Conservation (phyloP, 2,797 vertebrate species). For the Momotus momota region DNA sequence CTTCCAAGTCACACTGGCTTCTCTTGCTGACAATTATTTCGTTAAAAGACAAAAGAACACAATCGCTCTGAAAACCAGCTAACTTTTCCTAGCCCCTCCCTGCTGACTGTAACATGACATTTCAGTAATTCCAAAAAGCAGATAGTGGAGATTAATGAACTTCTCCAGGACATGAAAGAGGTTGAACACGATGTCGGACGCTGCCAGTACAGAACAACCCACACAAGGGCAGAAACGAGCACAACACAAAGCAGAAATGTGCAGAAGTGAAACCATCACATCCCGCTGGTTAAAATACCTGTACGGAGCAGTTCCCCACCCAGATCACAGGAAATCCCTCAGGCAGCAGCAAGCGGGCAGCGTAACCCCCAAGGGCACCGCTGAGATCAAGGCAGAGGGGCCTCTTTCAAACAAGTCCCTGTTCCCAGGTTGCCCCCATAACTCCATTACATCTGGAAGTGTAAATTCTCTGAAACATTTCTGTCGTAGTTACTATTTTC, state of each 20-base stretch:
- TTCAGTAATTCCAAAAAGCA: neutral
- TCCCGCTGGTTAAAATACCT: neutral
- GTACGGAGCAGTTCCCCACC: neutral
- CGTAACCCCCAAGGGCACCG: neutral
- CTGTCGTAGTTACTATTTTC: neutral
- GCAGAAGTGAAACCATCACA: neutral
- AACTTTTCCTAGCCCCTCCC: neutral
- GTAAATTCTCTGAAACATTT: neutral
- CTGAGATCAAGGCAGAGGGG: neutral
- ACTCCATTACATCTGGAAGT: neutral
- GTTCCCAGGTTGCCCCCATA: neutral
- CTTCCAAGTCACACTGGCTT: neutral
- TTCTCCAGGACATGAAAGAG: neutral
- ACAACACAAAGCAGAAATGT: neutral
- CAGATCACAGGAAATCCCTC: neutral
- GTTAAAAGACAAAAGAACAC: neutral
- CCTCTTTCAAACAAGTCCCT: neutral
- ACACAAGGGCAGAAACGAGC: neutral
- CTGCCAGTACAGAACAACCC: neutral
- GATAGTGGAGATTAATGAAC: neutral
- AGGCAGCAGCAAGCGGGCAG: neutral
- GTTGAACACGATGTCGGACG: neutral
- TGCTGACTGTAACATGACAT: neutral
- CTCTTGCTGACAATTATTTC: neutral
- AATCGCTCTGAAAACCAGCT: neutral